Base-by-base conservation (phyloP, 2,888 invertebrate species). In the Eupithecia tripunctaria region DNA sequence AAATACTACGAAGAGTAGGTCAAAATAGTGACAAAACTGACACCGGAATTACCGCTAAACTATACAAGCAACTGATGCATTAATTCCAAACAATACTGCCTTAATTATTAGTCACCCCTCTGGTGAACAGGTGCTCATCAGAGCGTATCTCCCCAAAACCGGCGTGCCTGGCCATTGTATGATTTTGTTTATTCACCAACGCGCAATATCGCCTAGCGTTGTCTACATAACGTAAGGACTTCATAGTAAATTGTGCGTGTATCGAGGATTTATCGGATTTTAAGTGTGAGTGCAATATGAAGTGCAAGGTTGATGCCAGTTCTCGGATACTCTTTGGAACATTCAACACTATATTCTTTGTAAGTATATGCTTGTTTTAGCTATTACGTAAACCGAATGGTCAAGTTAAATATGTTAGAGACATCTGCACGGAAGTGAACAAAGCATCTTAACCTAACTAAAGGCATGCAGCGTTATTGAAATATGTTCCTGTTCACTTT, bases 311-410 rank as follows among this genome's bases (percentile, higher is more conserved):
- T 73, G 88, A 95, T 78, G 91, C 95, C 65, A 95, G 95, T 87
- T 95, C 96, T 71, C 96, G 96, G 92, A 94, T 95, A 78, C 89
- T 96, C 76, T 95, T 96, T 86, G 96, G 96, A 79, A 95, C 95
- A 85, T 96, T 96, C 82, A 97, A 97, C 88, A 95, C 96, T 76
- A 85, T 96, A 79, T 95, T 96, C 87, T 92, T 96, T 88, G 96
- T 96, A 90, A 95, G 95, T 95, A 78, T 43, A 7, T 43, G n/a
- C 43, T 21, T 25, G 62, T 21, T 56, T 65, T 71, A 36, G 14
- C 32, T 60, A 15, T 63, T 38, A 63, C 32, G 21, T 36, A 63
- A 63, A 21, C 21, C 0, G n/a, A 36, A 38, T 36, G 0, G 8
- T 21, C 51, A 3, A 21, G 10, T 10, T 51, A 21, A 18, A 47